A percentile compares a stretch with the other conserved stretches of the same genome.
Evolutionary conservation across 1,140 invertebrate genomes (phyloP).

Genomic region (Polyergus mexicanus): DNA sequence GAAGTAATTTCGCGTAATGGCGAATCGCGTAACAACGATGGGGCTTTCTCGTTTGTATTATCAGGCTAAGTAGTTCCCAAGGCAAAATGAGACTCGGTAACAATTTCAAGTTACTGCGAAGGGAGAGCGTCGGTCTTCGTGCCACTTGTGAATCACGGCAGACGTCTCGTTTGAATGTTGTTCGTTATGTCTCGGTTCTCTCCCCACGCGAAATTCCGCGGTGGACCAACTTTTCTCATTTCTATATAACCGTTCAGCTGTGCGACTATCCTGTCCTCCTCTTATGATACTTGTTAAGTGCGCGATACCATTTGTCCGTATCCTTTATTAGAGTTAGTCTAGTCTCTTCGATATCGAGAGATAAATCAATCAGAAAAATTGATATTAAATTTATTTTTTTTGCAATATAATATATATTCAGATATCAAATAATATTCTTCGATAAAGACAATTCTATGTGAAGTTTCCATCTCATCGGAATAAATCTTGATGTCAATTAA

Average conservation of each 20-base stretch:
- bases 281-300: neutral
- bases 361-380: conserved; percentile 9
- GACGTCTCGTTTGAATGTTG: conserved; percentile 54
- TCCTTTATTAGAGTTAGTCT: neutral
- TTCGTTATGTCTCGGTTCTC: conserved; percentile 2
- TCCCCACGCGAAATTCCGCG: neutral
- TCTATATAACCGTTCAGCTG: conserved; percentile 29
- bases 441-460: too few relatives aligned
- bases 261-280: neutral
- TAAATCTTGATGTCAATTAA: neutral
- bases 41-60: conserved; percentile 11
- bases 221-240: conserved; percentile 69
- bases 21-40: neutral
- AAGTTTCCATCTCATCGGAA: neutral
- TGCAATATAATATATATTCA: neutral
- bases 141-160: conserved; percentile 45
- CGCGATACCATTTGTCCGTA: neutral
- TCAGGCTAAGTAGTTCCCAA: conserved; percentile 13
- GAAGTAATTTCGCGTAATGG: conserved; percentile 25
- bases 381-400: neutral
- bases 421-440: too few relatives aligned
- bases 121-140: too few relatives aligned
- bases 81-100: neutral
- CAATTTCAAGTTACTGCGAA: conserved; percentile 5
- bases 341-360: neutral